Percentiles rank a stretch among this genome's conserved stretches.
phyloP scores from a whole-genome alignment of 2,113 vertebrate genomes.

The Lutjanus erythropterus region DNA sequence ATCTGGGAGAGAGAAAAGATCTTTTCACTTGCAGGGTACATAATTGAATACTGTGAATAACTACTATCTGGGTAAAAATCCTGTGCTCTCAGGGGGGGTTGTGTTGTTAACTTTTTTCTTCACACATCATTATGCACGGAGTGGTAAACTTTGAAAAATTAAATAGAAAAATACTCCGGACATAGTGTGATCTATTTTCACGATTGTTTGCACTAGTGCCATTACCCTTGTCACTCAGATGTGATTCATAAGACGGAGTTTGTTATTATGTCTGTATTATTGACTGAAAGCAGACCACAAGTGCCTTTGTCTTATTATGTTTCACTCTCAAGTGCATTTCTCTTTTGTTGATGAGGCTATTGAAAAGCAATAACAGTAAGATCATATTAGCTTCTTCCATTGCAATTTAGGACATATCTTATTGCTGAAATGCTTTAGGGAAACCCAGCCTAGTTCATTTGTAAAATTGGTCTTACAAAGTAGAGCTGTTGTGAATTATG shows the following conservation, averaged over 20 bases:
- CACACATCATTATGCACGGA: slow-evolving; percentile 25
- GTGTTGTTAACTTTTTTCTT: neutral
- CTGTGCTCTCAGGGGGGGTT: neutral
- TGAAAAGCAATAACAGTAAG: slow-evolving; percentile 78
- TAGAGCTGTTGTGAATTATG: slow-evolving; percentile 43
- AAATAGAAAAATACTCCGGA: slow-evolving; percentile 33
- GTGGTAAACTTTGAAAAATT: slow-evolving; percentile 53
- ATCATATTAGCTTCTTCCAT: slow-evolving; percentile 70
- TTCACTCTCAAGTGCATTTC: slow-evolving; percentile 68
- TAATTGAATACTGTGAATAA: slow-evolving; percentile 6
- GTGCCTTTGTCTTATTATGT: slow-evolving; percentile 71
- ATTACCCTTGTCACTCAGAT: slow-evolving; percentile 65
- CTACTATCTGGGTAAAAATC: neutral
- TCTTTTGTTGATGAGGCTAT: slow-evolving; percentile 76
- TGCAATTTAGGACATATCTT: slow-evolving; percentile 67
- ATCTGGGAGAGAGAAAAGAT: neutral
- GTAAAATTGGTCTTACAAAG: slow-evolving; percentile 54
- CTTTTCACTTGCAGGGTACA: neutral
- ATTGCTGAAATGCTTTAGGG: slow-evolving; percentile 67
- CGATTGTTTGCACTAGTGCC: slow-evolving; percentile 53
- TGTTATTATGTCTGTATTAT: slow-evolving; percentile 72
- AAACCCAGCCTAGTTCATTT: slow-evolving; percentile 64
- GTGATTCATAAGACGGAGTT: slow-evolving; percentile 73
- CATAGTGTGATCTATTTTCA: slow-evolving; percentile 50
- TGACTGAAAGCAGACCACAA: slow-evolving; percentile 73